Evolutionary conservation across 2,113 vertebrate genomes (phyloP).

Genomic region (Trematocara nigrifrons): DNA sequence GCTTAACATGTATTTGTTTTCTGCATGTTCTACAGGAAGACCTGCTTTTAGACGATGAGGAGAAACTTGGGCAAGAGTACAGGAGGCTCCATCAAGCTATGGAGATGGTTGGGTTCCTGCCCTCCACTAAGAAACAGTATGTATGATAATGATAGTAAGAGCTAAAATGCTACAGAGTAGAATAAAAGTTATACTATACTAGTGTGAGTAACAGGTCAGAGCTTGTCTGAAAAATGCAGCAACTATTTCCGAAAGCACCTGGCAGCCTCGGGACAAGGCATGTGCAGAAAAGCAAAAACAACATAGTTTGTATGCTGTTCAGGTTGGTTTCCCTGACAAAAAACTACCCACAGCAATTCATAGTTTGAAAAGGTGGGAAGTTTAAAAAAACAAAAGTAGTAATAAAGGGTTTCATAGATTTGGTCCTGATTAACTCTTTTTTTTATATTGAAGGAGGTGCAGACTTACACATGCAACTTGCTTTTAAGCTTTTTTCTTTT

Average conservation of each 20-base stretch:
- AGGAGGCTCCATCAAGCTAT: constrained; percentile 93
- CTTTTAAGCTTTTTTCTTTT: not conserved
- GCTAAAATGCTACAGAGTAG: not conserved
- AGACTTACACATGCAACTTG: not conserved
- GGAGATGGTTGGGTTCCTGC: constrained; percentile 98
- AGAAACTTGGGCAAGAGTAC: constrained; percentile 83
- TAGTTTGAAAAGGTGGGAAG: not conserved
- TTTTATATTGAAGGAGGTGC: not conserved
- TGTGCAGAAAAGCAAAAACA: not conserved
- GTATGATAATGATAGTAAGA: constrained; percentile 22
- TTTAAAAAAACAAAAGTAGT: not conserved
- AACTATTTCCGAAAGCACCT: not conserved
- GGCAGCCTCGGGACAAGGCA: not conserved
- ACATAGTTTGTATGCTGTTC: not conserved
- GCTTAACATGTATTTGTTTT: not conserved
- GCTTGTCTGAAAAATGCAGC: constrained; percentile 51
- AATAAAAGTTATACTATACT: not conserved
- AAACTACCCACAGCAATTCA: not conserved
- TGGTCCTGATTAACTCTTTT: not conserved
- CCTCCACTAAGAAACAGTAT: constrained; percentile 90
- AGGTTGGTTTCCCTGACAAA: not conserved
- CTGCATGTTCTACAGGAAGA: constrained; percentile 71
- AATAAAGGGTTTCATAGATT: not conserved
- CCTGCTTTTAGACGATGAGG: constrained; percentile 80
- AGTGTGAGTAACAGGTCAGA: constrained; percentile 35